Evolutionary conservation across 2,113 vertebrate species (phyloP), one percentile per base, ranked within the genome.

Genomic region (Malaclemys terrapin): DNA sequence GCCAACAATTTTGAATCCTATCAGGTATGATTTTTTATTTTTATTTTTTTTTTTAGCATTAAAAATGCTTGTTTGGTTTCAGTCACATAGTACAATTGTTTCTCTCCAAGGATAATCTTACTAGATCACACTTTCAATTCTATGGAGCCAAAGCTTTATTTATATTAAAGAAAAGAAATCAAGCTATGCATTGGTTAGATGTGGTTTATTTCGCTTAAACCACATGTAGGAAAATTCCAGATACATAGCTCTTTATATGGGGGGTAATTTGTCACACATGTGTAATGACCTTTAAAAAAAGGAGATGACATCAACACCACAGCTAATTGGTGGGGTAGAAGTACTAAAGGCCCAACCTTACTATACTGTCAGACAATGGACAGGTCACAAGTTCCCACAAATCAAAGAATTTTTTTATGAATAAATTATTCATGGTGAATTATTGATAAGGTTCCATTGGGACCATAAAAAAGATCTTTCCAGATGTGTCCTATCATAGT

Each of bases 401-500:
- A 69, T 10, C 45, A 17, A 90, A 95, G 85, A 87, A 54, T 93
- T 87, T 17, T 17, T 72, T 87, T 54, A 83, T 85, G 31, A 83
- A 90, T 83, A 42, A 92, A 82, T 22, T 78, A 94, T 93, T 90
- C 42, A 17, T 54, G 19, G 19, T 85, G 14, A 59, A 76, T 24
- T 29, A 38, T 38, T n/a, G 52, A 45, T 82, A 93, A 76, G 10
- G 22, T 49, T 94, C 87, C 72, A 6, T 69, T 91, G 38, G 72
- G 62, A 79, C 14, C 90, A 59, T 53, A 86, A 53, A 19, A 86
- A 25, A 13, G 57, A 59, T 50, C 76, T 82, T 89, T 20, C 17
- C 85, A 95, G 88, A 93, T 95, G 80, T 93, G 56, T 91, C 95
- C 94, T 38, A 38, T 78, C 79, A 8, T 16, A 59, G 31, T 78